These are phyloP conservation scores for Drosophila leonis DNA, from an alignment of 2,888 invertebrate genomes.

Conservation along the genomic window DNA sequence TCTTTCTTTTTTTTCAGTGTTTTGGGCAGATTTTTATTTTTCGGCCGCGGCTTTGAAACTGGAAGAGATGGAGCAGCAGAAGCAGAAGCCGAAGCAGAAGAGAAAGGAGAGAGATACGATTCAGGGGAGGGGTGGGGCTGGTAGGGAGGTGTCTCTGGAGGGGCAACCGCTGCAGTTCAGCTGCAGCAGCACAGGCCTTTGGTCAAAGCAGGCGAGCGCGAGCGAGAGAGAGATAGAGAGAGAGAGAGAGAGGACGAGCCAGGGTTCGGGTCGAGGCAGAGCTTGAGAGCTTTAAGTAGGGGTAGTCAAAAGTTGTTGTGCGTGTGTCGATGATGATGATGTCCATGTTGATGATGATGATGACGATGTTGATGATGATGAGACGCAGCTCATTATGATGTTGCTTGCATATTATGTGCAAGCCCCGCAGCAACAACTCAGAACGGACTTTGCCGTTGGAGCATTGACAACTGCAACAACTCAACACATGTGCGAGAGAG, in stretches of 20 bases:
- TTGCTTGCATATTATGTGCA: constrained; percentile 76
- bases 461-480: constrained; percentile 69
- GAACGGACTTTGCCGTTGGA: constrained; percentile 72
- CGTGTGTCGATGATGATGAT: constrained; percentile 33
- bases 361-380: constrained; percentile 23
- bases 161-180: constrained; percentile 40
- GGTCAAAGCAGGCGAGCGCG: constrained; percentile 6
- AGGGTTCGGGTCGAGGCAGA: constrained; percentile 41
- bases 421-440: constrained; percentile 71
- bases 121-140: not conserved
- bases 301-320: constrained; percentile 63
- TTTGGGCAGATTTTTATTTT: constrained; percentile 82
- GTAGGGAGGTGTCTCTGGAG: constrained; percentile 9
- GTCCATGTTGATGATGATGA: constrained; percentile 41
- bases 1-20: constrained; percentile 59
- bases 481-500: not conserved
- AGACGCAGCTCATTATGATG: constrained; percentile 61
- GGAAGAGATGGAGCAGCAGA: constrained; percentile 19
- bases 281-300: constrained; percentile 75
- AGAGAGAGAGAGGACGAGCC: constrained; percentile 21
- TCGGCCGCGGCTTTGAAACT: constrained; percentile 53
- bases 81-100: constrained; percentile 7
- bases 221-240: constrained; percentile 9
- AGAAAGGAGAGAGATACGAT: not conserved
- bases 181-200: constrained; percentile 23